A percentile compares a stretch with the other conserved stretches of the same genome.
Conservation (phyloP, 2,113 vertebrate genomes). For the Oryzias celebensis region DNA sequence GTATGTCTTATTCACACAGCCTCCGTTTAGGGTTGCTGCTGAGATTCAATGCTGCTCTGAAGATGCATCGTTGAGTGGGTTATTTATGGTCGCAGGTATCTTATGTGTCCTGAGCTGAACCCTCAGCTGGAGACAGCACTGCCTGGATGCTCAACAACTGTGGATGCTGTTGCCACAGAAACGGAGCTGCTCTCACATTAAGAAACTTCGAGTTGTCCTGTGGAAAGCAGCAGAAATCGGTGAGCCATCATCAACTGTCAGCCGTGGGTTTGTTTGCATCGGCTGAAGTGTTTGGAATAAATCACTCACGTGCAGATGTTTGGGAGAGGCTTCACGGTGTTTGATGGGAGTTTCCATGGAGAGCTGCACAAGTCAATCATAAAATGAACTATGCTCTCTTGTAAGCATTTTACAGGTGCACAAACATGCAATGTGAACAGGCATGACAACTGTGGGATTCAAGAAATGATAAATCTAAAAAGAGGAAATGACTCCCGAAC, state of each 20-base stretch:
- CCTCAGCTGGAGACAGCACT: conserved; percentile 48
- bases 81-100: conserved; percentile 74
- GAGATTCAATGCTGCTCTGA: conserved; percentile 4
- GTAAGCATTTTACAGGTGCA: conserved; percentile 57
- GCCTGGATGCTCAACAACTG: conserved; percentile 47
- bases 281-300: conserved; percentile 5
- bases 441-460: conserved; percentile 3
- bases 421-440: conserved; percentile 13
- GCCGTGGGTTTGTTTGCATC: conserved; percentile 6
- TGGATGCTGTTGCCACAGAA: conserved; percentile 64
- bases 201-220: conserved; percentile 37
- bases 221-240: conserved; percentile 10
- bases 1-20: too few species aligned
- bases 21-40: too few species aligned
- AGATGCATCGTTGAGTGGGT: conserved; percentile 42
- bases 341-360: conserved; percentile 4
- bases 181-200: conserved; percentile 63
- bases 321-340: conserved; percentile 11
- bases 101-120: conserved; percentile 52
- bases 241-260: not conserved
- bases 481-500: conserved; percentile 38
- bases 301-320: not conserved
- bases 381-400: conserved; percentile 54
- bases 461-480: conserved; percentile 28
- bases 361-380: conserved; percentile 18